Base-by-base conservation (phyloP, 2,888 invertebrate species). In the Copidosoma aretas region DNA sequence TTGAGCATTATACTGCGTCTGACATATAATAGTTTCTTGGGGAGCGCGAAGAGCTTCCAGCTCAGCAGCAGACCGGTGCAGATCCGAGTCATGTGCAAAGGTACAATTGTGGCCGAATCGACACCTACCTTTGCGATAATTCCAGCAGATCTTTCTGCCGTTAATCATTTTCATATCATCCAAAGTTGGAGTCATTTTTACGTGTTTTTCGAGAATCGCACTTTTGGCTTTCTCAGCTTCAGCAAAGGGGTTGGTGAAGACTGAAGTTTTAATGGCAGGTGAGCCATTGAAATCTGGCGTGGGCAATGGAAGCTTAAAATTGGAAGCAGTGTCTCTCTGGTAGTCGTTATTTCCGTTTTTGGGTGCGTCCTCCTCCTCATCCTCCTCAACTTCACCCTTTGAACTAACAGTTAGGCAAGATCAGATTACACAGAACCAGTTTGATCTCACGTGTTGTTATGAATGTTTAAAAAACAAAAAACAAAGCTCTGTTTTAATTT, bases 91-190 rank as follows among this genome's bases (percentile, higher is more conserved):
- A 83, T 97, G 96, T 0, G 94, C 95, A 84, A 91, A 97, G 76
- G 93, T 93, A 82, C 97, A 97, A 78, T 93, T 94, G 79, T 94
- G 93, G 0, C 96, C 96, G 84, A 95, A 95, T 61, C 94, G 88
- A 82, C 97, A 97, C 41, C 91, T 88, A 1, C 96, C 95, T 81
- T 94, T 95, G 49, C 94, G 87, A 81, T 95, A 94, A 84, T 94
- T 96, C 93, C 94, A 96, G 84, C 97, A 97, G 71, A 96, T 92
- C 81, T 92, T 93, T 78, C 91, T 93, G 0, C 94, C 94, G 80
- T 94, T 94, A 76, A 93, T 93, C 84, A 90, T 89, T 77, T 90
- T 89, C n/a, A 90, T 89, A 79, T 90, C 89, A 74, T 89, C 89
- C 81, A 84, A 69, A 0, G 85, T 85, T 15, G 87, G 88, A 77